Evolutionary conservation across 2,888 invertebrate species (phyloP).

Genomic region (Podotricha telesiphe): DNA sequence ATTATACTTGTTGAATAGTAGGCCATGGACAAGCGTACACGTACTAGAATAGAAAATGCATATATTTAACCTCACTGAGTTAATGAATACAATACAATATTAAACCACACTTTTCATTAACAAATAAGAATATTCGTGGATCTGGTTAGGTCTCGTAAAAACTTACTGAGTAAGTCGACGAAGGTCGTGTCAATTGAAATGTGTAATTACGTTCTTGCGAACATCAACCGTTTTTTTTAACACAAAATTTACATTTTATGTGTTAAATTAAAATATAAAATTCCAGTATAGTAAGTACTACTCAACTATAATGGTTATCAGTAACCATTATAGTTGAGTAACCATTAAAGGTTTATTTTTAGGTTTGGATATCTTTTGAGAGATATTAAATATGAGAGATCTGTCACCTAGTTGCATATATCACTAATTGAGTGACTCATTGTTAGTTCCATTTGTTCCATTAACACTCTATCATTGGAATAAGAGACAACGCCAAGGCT

Average conservation of each 20-base stretch:
- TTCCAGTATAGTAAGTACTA: not conserved
- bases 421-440: not conserved
- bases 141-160: constrained; percentile 32
- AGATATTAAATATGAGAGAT: not conserved
- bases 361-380: not conserved
- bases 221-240: not conserved
- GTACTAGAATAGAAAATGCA: constrained; percentile 22
- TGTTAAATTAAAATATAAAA: constrained; percentile 2
- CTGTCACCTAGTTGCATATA: not conserved
- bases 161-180: constrained; percentile 22
- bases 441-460: not conserved
- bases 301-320: not conserved
- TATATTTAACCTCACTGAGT: constrained; percentile 13
- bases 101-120: constrained; percentile 1
- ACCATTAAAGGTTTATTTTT: not conserved
- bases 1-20: constrained; percentile 27
- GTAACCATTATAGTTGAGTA: not conserved
- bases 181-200: constrained; percentile 39
- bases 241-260: not conserved
- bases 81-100: not conserved
- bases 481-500: not conserved
- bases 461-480: not conserved
- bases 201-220: constrained; percentile 27
- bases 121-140: constrained; percentile 5
- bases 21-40: constrained; percentile 19